A percentile compares a stretch with the other conserved stretches of the same genome.
Conservation (phyloP, 2,113 vertebrate species). For the Todiramphus chloris region DNA sequence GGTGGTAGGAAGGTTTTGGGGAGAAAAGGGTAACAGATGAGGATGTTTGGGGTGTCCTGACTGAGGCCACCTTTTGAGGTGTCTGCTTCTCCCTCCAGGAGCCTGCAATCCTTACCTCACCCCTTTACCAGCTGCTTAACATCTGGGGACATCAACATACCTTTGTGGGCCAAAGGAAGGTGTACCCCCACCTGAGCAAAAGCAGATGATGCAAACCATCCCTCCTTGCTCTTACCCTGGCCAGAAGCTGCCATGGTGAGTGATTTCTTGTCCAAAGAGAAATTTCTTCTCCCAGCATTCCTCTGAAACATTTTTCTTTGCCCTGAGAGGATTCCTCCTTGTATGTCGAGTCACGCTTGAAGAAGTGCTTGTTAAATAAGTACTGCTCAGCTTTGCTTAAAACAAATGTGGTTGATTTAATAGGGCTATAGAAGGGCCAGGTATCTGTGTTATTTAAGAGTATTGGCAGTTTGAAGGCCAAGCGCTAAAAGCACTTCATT, state of each 20-base stretch:
- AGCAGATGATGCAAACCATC: background rate
- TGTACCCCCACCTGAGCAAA: background rate
- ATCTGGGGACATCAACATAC: too few relatives aligned
- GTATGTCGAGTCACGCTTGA: background rate
- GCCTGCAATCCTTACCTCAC: background rate
- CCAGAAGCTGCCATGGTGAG: background rate
- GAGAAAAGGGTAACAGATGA: background rate
- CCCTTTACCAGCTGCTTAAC: background rate
- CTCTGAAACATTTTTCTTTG: background rate
- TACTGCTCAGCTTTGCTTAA: background rate
- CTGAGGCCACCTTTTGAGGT: background rate
- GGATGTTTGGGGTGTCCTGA: background rate
- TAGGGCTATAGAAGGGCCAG: background rate
- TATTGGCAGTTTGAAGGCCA: slow-evolving; percentile 39
- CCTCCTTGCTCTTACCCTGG: background rate
- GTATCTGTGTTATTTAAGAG: slow-evolving; percentile 54
- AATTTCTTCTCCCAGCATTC: background rate
- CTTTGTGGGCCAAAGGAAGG: background rate
- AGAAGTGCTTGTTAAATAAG: slow-evolving; percentile 9
- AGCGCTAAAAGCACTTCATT: slow-evolving; percentile 18
- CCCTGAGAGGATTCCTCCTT: background rate
- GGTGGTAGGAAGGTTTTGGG: background rate
- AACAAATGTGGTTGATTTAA: slow-evolving; percentile 58
- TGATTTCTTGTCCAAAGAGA: background rate
- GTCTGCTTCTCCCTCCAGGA: background rate